Percentiles rank a stretch among this genome's conserved stretches.
Conservation (phyloP, 2,113 vertebrate species). For the Psittacus erithacus region DNA sequence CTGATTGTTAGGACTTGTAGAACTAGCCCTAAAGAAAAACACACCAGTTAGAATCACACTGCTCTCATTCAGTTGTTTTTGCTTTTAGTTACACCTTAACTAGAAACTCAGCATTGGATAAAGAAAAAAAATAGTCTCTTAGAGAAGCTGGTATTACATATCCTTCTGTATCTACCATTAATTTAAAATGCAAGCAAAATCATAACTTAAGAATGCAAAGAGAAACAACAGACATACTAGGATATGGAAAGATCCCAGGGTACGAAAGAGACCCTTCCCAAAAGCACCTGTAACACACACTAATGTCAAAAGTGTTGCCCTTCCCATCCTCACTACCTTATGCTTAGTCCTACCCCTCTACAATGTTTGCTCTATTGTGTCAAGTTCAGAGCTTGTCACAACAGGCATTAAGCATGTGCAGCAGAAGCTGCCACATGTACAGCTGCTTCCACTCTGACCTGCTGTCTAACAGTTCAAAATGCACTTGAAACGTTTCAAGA, state of each 20-base stretch:
- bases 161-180: not conserved
- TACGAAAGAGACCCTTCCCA: not conserved
- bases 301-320: not conserved
- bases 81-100: not conserved
- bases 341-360: not conserved
- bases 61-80: not conserved
- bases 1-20: constrained; percentile 97
- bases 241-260: not conserved
- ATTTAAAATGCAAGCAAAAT: not conserved
- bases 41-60: constrained; percentile 22
- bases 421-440: not conserved
- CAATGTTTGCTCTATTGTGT: not conserved
- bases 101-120: not conserved
- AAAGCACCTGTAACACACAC: not conserved
- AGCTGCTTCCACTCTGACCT: not conserved
- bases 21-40: constrained; percentile 85
- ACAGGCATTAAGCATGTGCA: not conserved
- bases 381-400: not conserved
- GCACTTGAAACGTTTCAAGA: not conserved
- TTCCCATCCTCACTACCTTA: not conserved
- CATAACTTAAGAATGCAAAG: not conserved
- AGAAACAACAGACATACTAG: not conserved
- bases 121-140: not conserved
- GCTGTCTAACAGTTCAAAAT: not conserved
- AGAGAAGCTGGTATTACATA: not conserved